These are phyloP conservation scores for Julus scanicus DNA, from an alignment of 2,888 invertebrate species.

Conservation along the genomic window DNA sequence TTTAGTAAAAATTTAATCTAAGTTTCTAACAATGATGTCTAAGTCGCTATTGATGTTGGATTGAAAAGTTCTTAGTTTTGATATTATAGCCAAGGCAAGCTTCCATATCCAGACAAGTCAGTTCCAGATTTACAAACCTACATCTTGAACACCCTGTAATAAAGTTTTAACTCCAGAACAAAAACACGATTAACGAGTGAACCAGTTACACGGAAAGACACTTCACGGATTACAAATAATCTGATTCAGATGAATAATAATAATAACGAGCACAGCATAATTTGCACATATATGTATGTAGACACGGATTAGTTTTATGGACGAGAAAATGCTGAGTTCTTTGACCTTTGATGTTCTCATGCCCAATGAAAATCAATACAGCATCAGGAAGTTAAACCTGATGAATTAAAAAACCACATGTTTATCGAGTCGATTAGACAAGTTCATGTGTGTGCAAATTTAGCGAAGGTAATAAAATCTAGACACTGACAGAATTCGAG, in stretches of 20 bases:
- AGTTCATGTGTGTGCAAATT: too few species aligned
- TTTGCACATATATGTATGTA: neutral
- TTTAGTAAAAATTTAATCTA: too few species aligned
- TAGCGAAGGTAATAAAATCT: too few species aligned
- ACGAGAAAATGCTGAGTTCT: neutral
- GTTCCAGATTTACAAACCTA: too few species aligned
- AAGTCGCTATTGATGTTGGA: too few species aligned
- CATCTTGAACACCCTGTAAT: neutral
- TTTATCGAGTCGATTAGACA: neutral
- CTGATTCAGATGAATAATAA: constrained; percentile 14
- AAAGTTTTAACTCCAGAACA: neutral
- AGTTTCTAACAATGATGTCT: too few species aligned
- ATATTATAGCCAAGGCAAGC: too few species aligned
- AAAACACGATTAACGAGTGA: constrained; percentile 2
- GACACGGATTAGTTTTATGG: constrained; percentile 17
- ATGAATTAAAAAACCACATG: neutral
- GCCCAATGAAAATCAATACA: neutral
- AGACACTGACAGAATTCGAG: too few species aligned
- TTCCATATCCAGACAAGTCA: too few species aligned
- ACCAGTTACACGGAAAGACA: neutral
- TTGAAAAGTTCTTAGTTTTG: too few species aligned
- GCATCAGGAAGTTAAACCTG: neutral
- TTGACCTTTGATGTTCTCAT: neutral
- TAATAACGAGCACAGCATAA: neutral
- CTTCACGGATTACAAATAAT: constrained; percentile 16